Conservation (phyloP, 2,113 vertebrate species). For the Melospiza melodia region DNA sequence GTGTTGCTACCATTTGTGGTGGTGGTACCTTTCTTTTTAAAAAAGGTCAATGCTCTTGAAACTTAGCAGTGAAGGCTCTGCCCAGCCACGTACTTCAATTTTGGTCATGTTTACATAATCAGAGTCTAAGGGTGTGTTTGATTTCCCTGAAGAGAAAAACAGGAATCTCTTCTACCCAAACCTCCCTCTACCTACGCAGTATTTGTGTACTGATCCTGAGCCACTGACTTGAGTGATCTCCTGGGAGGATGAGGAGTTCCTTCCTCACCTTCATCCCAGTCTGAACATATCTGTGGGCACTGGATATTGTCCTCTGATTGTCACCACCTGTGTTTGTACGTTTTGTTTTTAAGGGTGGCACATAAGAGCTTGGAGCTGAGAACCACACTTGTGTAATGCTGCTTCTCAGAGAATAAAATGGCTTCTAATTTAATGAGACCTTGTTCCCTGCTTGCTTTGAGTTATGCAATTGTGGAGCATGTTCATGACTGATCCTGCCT, state of each 20-base stretch:
- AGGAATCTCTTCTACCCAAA: not conserved
- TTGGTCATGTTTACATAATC: not conserved
- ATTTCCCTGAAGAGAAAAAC: not conserved
- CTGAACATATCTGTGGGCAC: rapidly evolving
- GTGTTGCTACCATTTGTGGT: not conserved
- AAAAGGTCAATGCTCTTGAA: not conserved
- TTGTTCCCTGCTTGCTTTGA: not conserved
- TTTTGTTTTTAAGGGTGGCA: not conserved
- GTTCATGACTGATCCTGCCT: not conserved
- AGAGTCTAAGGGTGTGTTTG: not conserved
- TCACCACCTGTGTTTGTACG: not conserved
- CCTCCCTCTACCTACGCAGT: not conserved
- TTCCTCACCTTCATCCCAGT: not conserved
- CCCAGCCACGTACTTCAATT: not conserved
- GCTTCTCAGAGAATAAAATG: not conserved
- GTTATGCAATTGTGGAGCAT: not conserved
- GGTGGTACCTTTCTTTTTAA: not conserved
- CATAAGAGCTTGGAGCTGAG: not conserved
- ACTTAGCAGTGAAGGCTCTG: not conserved
- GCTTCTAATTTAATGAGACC: not conserved
- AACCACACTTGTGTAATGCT: not conserved
- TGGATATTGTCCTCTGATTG: not conserved
- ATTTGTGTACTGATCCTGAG: not conserved
- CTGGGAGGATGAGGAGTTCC: not conserved
- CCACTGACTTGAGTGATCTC: not conserved